These are phyloP conservation scores for Eulemur coronatus DNA, from an alignment of 2,797 vertebrate species.

Conservation along the genomic window DNA sequence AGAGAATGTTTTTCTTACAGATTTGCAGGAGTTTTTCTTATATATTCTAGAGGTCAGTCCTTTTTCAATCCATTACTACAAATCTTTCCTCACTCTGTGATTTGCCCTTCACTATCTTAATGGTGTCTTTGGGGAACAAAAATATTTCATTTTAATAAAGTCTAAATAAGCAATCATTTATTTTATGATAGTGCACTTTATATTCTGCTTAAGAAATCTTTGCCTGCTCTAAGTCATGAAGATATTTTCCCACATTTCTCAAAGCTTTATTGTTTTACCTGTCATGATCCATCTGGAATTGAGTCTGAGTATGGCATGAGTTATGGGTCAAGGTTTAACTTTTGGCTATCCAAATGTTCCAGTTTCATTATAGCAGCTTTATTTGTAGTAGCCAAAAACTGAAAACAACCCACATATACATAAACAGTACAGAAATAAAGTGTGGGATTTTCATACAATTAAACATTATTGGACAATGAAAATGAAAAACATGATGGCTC, in stretches of 20 bases:
- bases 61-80: neutral
- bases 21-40: neutral
- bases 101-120: neutral
- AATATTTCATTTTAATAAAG: neutral
- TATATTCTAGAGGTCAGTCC: neutral
- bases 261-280: neutral
- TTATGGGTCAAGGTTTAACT: neutral
- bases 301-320: neutral
- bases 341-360: neutral
- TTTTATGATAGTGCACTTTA: neutral
- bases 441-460: neutral
- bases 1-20: neutral
- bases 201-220: neutral
- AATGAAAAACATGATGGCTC: neutral
- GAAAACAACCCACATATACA: neutral
- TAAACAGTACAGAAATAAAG: neutral
- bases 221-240: neutral
- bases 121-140: neutral
- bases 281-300: neutral
- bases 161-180: neutral
- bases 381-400: neutral
- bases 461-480: neutral
- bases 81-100: neutral
- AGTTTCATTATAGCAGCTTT: neutral
- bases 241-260: neutral